These are phyloP conservation scores for Antechinus flavipes DNA, from an alignment of 2,113 vertebrate genomes.

Conservation along the genomic window DNA sequence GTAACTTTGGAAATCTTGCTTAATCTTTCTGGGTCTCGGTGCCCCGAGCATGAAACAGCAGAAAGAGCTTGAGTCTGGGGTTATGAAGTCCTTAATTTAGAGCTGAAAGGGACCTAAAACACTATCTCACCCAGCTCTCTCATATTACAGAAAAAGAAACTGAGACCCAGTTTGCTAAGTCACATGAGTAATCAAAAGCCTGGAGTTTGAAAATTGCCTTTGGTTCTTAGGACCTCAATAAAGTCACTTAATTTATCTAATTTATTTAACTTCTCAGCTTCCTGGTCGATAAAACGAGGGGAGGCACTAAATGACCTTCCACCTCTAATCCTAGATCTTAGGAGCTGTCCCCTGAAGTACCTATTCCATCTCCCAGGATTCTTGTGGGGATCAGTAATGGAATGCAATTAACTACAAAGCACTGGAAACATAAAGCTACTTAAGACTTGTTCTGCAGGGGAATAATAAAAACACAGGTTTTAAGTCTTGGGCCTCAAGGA, in stretches of 20 bases:
- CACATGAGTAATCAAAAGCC: background rate
- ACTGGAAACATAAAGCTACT: background rate
- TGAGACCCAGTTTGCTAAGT: background rate
- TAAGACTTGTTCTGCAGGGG: background rate
- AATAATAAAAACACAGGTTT: background rate
- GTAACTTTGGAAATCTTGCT: background rate
- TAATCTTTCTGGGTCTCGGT: background rate
- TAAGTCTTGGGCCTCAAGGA: background rate
- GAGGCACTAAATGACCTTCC: background rate
- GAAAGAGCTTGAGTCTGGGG: background rate
- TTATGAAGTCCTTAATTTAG: background rate
- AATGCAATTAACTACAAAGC: background rate
- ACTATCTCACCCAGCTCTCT: background rate
- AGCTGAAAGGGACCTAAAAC: background rate
- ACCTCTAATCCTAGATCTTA: background rate
- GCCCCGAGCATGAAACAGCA: fast-evolving
- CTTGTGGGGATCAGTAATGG: background rate
- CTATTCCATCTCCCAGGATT: background rate
- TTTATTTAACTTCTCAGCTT: background rate
- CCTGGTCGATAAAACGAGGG: background rate
- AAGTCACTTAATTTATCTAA: background rate
- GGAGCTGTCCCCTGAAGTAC: background rate
- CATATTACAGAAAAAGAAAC: background rate
- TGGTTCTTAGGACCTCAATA: background rate
- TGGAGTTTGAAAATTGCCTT: background rate